Conservation (phyloP, 2,888 invertebrate genomes). For the Drosophila seclusa region DNA sequence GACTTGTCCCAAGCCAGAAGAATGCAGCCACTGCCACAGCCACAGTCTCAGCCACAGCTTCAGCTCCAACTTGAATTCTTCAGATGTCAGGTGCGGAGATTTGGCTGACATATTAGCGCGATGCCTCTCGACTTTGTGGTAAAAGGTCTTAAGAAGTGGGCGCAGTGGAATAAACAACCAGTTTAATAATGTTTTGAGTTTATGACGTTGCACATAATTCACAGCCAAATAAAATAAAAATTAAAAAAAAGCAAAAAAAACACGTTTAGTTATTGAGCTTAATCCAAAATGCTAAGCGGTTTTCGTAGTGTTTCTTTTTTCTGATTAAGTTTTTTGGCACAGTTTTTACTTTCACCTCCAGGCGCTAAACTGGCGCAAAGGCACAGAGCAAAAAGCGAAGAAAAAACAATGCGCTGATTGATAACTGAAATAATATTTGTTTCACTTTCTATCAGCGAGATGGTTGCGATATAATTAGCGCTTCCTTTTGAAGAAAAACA, state of each 20-base stretch:
- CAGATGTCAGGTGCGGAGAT: conserved; percentile 53
- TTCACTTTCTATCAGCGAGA: conserved; percentile 63
- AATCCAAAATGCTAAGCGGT: conserved; percentile 64
- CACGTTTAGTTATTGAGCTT: conserved; percentile 74
- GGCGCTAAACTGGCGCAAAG: conserved; percentile 31
- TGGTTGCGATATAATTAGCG: conserved; percentile 66
- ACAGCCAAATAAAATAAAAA: conserved; percentile 33
- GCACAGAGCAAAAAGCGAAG: conserved; percentile 1
- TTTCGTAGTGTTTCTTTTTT: conserved; percentile 29
- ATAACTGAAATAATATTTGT: conserved; percentile 49
- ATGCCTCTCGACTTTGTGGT: conserved; percentile 7
- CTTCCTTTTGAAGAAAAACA: conserved; percentile 65
- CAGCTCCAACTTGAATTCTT: not conserved
- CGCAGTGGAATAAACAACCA: conserved; percentile 46
- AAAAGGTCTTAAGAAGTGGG: conserved; percentile 18
- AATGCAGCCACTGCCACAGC: conserved; percentile 10
- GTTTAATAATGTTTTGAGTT: conserved; percentile 57
- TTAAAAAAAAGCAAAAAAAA: conserved; percentile 23
- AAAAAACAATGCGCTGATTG: conserved; percentile 40
- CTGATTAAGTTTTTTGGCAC: conserved; percentile 59
- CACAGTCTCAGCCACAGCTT: not conserved
- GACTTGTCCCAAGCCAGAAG: conserved; percentile 25
- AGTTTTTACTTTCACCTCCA: conserved; percentile 66
- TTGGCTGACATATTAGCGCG: conserved; percentile 52
- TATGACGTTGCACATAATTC: conserved; percentile 56